Evolutionary conservation across 2,888 invertebrate genomes (phyloP).

Genomic region (Rambutsinella grinnellia): DNA sequence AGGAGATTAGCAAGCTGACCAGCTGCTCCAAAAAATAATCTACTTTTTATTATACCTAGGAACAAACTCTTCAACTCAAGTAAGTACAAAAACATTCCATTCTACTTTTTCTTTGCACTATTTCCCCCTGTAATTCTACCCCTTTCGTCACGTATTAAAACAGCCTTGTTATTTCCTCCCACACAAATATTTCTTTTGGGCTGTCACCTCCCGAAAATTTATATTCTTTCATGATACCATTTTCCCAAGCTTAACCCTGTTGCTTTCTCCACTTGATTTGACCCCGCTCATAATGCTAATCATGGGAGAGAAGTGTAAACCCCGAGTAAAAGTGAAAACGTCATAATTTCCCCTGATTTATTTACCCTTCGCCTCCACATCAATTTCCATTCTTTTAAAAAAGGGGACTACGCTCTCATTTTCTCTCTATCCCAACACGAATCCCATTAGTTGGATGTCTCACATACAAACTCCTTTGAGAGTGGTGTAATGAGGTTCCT

Average conservation of each 20-base stretch:
- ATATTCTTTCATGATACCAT: too few relatives aligned
- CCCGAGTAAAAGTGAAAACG: slow-evolving; percentile 40
- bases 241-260: too few relatives aligned
- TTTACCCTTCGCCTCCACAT: slow-evolving; percentile 9
- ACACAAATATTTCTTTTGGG: too few relatives aligned
- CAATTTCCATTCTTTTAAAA: slow-evolving; percentile 3
- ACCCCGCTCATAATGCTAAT: too few relatives aligned
- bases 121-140: neutral
- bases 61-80: slow-evolving; percentile 1
- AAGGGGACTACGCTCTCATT: too few relatives aligned
- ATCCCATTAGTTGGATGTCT: neutral
- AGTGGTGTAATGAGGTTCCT: neutral
- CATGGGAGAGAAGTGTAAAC: too few relatives aligned
- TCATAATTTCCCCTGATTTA: slow-evolving; percentile 46
- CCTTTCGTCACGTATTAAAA: too few relatives aligned
- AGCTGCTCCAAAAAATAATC: neutral
- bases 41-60: neutral
- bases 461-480: neutral
- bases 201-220: too few relatives aligned
- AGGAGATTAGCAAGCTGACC: too few relatives aligned
- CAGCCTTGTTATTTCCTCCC: too few relatives aligned
- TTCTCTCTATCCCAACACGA: slow-evolving; percentile 5
- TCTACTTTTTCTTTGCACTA: neutral
- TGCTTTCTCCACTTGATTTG: too few relatives aligned
- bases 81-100: neutral